Evolutionary conservation across 2,113 vertebrate species (phyloP).

Genomic region (Boulengeromyrus knoepffleri): DNA sequence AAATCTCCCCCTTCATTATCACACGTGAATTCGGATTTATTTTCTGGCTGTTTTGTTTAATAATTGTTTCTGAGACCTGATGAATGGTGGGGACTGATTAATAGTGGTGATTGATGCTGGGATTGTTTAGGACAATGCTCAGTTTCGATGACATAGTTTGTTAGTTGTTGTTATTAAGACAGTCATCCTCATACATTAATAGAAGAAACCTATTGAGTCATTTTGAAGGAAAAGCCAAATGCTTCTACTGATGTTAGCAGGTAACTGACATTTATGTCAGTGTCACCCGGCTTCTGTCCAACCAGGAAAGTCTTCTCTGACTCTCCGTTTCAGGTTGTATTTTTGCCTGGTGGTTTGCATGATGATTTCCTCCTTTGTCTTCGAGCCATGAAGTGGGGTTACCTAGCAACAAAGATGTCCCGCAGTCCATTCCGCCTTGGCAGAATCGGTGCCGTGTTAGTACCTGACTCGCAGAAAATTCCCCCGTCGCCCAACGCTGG

Average conservation of each 20-base stretch:
- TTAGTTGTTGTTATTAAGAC: neutral
- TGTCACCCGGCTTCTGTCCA: neutral
- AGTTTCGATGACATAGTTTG: neutral
- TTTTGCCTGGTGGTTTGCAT: neutral
- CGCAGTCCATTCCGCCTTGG: neutral
- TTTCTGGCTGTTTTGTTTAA: neutral
- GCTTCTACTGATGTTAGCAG: neutral
- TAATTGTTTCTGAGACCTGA: neutral
- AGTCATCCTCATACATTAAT: neutral
- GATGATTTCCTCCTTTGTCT: neutral
- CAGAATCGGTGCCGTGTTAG: neutral
- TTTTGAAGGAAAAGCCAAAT: neutral
- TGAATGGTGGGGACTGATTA: neutral
- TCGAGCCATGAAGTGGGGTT: neutral
- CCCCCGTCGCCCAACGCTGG: neutral
- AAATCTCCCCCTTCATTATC: neutral
- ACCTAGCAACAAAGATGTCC: constrained; percentile 7
- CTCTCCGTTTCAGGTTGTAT: neutral
- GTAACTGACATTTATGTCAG: neutral
- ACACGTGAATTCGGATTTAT: neutral
- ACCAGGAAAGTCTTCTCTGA: neutral
- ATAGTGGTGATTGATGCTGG: neutral
- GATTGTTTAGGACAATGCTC: neutral
- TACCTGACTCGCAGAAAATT: neutral
- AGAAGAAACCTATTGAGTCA: neutral